Conservation (phyloP, 2,888 invertebrate species). For the Drosophila mimetica region DNA sequence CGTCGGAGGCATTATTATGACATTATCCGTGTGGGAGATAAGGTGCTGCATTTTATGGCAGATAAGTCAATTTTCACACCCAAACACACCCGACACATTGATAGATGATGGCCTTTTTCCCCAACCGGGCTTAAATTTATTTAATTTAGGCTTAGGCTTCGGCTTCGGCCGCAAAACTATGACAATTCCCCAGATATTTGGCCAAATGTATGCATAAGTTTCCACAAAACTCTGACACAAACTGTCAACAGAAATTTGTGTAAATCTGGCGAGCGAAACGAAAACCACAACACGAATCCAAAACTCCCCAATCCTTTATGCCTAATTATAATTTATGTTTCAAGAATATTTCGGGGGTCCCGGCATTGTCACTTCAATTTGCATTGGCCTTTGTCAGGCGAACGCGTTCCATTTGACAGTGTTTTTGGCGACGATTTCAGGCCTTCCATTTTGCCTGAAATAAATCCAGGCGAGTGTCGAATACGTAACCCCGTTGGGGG, state of each 20-base stretch:
- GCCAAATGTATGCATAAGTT: constrained; percentile 33
- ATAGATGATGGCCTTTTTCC: constrained; percentile 14
- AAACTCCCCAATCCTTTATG: constrained; percentile 6
- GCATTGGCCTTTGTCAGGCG: constrained; percentile 48
- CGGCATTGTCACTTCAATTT: constrained; percentile 69
- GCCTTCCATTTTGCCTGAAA: not conserved
- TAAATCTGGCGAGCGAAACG: constrained; percentile 12
- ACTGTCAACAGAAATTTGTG: constrained; percentile 64
- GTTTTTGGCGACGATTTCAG: not conserved
- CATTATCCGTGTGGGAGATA: constrained; percentile 3
- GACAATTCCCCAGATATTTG: constrained; percentile 19
- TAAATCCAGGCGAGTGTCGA: constrained; percentile 2
- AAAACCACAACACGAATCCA: constrained; percentile 4
- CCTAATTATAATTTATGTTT: constrained; percentile 46
- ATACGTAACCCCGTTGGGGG: not conserved
- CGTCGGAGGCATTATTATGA: constrained; percentile 4
- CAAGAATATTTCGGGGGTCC: constrained; percentile 22
- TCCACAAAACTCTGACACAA: constrained; percentile 41
- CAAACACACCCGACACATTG: constrained; percentile 35
- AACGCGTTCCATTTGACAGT: not conserved
- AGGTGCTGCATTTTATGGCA: constrained; percentile 31
- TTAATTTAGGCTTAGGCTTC: constrained; percentile 6
- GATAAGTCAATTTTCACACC: constrained; percentile 32
- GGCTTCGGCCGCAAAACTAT: constrained; percentile 1
- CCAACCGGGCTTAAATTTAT: constrained; percentile 2